Conservation (phyloP, 2,113 vertebrate genomes). For the Pachypanchax playfairii region DNA sequence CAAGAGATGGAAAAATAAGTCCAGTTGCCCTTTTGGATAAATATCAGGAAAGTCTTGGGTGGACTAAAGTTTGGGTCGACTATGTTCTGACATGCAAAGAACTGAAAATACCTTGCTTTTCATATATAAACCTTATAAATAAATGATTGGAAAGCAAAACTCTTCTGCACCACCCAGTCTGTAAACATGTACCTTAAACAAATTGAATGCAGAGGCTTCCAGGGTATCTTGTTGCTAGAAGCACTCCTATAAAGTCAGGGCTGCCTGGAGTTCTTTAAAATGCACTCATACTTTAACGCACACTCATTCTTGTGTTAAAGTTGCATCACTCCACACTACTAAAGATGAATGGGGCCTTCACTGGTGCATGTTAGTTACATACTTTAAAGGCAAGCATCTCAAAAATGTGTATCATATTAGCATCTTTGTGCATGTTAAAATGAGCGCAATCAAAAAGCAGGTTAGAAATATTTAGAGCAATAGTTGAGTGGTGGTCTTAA, state of each 20-base stretch:
- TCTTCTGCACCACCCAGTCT: constrained; percentile 39
- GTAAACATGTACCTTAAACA: constrained; percentile 45
- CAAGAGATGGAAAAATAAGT: too few relatives aligned
- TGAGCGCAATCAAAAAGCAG: too few relatives aligned
- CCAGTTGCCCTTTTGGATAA: too few relatives aligned
- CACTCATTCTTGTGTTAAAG: not conserved
- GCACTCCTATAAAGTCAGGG: not conserved
- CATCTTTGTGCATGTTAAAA: too few relatives aligned
- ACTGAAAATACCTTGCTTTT: not conserved
- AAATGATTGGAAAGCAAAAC: not conserved
- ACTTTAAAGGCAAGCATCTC: not conserved
- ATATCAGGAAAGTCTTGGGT: too few relatives aligned
- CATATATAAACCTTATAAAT: too few relatives aligned
- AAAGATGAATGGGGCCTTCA: not conserved
- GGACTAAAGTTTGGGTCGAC: too few relatives aligned
- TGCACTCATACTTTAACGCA: constrained; percentile 15
- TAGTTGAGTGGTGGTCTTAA: not conserved
- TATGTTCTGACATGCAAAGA: too few relatives aligned
- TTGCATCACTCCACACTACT: constrained; percentile 3
- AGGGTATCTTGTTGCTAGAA: constrained; percentile 24
- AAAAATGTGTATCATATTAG: not conserved
- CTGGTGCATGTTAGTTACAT: too few relatives aligned
- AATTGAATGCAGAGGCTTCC: constrained; percentile 16
- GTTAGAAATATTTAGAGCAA: not conserved
- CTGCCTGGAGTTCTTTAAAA: constrained; percentile 40